A percentile compares a stretch with the other conserved stretches of the same genome.
phyloP scores from a whole-genome alignment of 1,140 invertebrate species.

The Maconellicoccus hirsutus region DNA sequence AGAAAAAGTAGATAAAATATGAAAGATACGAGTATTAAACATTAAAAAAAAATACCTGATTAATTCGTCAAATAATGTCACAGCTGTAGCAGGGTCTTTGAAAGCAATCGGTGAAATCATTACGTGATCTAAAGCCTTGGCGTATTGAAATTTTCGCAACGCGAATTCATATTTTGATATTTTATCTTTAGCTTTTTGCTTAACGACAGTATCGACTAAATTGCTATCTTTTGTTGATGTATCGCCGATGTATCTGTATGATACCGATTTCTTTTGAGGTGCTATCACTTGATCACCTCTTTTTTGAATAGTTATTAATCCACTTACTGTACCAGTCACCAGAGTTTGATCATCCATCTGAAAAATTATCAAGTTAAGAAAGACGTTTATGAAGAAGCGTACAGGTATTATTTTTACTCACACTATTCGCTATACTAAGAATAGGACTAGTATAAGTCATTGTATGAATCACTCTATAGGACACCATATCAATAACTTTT shows the following conservation, averaged over 20 bases:
- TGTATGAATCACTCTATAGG: conserved; percentile 77
- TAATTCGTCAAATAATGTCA: conserved; percentile 72
- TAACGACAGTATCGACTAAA: conserved; percentile 43
- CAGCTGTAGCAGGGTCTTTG: conserved; percentile 60
- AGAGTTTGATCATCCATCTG: conserved; percentile 71
- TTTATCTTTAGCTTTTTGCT: conserved; percentile 36
- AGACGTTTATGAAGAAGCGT: neutral
- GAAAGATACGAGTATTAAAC: neutral
- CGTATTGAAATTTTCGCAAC: conserved; percentile 69
- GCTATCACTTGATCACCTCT: conserved; percentile 45
- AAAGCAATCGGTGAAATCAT: conserved; percentile 46
- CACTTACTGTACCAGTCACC: conserved; percentile 84
- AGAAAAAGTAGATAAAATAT: conserved; percentile 2
- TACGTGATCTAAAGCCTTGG: conserved; percentile 63
- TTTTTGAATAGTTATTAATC: conserved; percentile 72
- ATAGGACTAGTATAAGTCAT: conserved; percentile 83
- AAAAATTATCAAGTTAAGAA: conserved; percentile 28
- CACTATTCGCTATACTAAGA: conserved; percentile 67
- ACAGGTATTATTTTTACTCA: conserved; percentile 37
- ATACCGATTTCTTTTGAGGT: conserved; percentile 33
- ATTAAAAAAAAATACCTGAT: conserved; percentile 37
- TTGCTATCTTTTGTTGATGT: conserved; percentile 34
- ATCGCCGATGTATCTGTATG: conserved; percentile 41
- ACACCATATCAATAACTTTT: conserved; percentile 82
- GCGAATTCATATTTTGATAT: conserved; percentile 51